Evolutionary conservation across 2,888 invertebrate species (phyloP), one percentile per base, ranked within the genome.

Genomic region (Pristionchus fissidentatus): DNA sequence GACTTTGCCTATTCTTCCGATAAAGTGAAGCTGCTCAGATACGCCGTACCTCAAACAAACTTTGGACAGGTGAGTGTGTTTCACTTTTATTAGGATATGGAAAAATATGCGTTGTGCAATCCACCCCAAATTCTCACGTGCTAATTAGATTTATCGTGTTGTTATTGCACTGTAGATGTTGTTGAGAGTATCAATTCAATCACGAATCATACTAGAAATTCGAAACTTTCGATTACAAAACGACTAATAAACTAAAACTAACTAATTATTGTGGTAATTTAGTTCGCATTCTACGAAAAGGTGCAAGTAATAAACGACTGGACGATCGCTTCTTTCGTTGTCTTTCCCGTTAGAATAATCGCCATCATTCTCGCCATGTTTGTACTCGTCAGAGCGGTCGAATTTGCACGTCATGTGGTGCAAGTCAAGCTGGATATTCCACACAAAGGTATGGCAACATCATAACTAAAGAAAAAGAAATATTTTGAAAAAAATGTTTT

Each of bases 361-460:
- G 70, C 70, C n/a, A 41, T 70, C 70, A 70, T 70, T 70, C 70
- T 70, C 70, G 70, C 70, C 41, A 43, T 70, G 70, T 41, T 41
- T 26, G 43, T 70, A 15, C 41, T 70, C 70, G 70, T 70, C 10
- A 5, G 70, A 26, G 70, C 70, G 70, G 70, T 43, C 43, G 70
- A 70, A 41, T 70, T 70, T 26, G 43, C 70, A 1, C 41, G 70
- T 5, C 41, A 70, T 10, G 19, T 70, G 70, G 70, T 70, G 5
- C 70, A 70, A 26, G n/a, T 15, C 3, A 70, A 70, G 26, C 70
- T 70, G 41, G 19, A 70, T 7, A 70, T 70, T 43, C 70, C 70
- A 0, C n/a, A 70, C 70, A 70, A 70, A n/a, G 70, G 70, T 41
- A 3, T 41, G 41, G 1, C 1, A 8, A 29, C 13, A 29, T 60